Percentiles rank a stretch among this genome's conserved stretches.
phyloP scores from a whole-genome alignment of 2,888 invertebrate species.

The Xestia sexstrigata region DNA sequence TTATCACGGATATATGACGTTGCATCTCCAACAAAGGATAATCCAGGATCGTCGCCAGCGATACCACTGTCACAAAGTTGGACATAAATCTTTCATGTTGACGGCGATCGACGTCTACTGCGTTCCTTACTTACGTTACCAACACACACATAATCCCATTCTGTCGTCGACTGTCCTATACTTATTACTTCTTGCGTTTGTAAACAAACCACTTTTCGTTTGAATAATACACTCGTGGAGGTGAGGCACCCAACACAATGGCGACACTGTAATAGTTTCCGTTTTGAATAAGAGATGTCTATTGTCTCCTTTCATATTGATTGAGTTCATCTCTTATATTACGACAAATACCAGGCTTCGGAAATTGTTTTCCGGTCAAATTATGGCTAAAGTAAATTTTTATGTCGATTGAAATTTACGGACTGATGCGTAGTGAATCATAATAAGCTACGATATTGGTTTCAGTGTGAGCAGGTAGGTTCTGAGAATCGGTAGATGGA shows the following conservation, averaged over 20 bases:
- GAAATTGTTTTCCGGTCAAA: slow-evolving; percentile 80
- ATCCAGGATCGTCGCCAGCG: slow-evolving; percentile 83
- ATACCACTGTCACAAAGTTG: slow-evolving; percentile 84
- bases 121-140: slow-evolving; percentile 77
- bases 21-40: slow-evolving; percentile 85
- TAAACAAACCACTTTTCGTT: slow-evolving; percentile 89
- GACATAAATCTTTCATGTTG: slow-evolving; percentile 87
- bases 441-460: slow-evolving; percentile 62
- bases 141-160: slow-evolving; percentile 78
- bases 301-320: slow-evolving; percentile 89
- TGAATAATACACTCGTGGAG: slow-evolving; percentile 87
- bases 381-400: slow-evolving; percentile 71
- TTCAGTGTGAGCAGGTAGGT: slow-evolving; percentile 65
- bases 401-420: slow-evolving; percentile 62
- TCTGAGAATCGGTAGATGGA: slow-evolving; percentile 55
- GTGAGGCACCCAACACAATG: slow-evolving; percentile 88
- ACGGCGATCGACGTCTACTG: slow-evolving; percentile 82
- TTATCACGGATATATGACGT: slow-evolving; percentile 83
- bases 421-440: slow-evolving; percentile 57
- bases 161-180: slow-evolving; percentile 81
- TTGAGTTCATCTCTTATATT: slow-evolving; percentile 83
- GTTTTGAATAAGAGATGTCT: slow-evolving; percentile 88
- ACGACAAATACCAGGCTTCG: slow-evolving; percentile 76
- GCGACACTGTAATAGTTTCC: slow-evolving; percentile 89
- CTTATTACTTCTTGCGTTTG: slow-evolving; percentile 83